Conservation (phyloP, 2,888 invertebrate species). For the Drosophila pseudotalamancana region DNA sequence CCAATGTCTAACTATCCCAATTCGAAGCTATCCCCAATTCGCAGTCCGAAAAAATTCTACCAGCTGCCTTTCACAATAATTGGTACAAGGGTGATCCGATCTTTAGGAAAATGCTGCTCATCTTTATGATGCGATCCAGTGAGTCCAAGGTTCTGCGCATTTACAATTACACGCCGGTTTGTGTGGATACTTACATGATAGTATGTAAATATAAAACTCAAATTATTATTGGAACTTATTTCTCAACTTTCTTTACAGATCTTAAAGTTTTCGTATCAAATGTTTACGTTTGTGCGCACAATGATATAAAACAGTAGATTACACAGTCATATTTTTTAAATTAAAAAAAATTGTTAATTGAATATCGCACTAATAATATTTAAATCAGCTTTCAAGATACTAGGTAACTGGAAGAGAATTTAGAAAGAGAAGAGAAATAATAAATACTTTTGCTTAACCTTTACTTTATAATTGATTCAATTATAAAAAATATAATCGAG, state of each 20-base stretch:
- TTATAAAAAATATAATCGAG: no score
- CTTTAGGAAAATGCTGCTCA: slow-evolving; percentile 73
- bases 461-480: no score
- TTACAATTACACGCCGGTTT: slow-evolving; percentile 74
- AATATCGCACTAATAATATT: no score
- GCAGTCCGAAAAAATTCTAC: slow-evolving; percentile 68
- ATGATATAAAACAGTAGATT: slow-evolving; percentile 22
- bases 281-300: slow-evolving; percentile 72
- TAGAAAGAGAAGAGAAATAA: no score
- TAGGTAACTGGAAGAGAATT: no score
- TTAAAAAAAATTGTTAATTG: neutral
- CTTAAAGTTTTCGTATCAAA: slow-evolving; percentile 70
- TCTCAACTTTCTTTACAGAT: slow-evolving; percentile 47
- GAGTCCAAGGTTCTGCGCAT: slow-evolving; percentile 63
- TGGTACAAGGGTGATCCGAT: slow-evolving; percentile 79
- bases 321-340: neutral
- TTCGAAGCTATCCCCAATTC: neutral
- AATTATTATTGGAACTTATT: neutral
- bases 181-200: slow-evolving; percentile 77
- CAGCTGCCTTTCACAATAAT: slow-evolving; percentile 78
- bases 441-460: no score
- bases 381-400: no score
- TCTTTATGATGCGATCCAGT: slow-evolving; percentile 74
- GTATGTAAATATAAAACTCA: slow-evolving; percentile 50
- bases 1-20: no score